Evolutionary conservation across 2,888 invertebrate genomes (phyloP), one percentile per base, ranked within the genome.

Genomic region (Caenorhabditis becei): DNA sequence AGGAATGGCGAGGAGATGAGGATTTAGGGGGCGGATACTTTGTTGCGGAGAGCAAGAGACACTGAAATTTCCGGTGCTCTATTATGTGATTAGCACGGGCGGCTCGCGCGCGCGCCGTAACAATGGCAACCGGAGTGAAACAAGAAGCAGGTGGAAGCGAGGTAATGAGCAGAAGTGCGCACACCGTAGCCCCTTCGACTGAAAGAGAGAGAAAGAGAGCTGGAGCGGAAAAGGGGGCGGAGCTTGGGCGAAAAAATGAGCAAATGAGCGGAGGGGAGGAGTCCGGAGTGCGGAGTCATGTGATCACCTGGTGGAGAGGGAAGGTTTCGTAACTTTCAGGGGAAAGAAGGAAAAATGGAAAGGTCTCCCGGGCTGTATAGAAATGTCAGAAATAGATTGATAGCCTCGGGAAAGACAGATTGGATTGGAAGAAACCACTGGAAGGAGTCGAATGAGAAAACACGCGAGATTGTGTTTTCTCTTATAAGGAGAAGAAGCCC

Each of bases 41-140:
- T 58, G 72, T 72, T 63, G 51, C 72, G 8, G 32, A 49, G 35
- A 24, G 41, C 35, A 35, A 41, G 74, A 66, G 74, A 74, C 65
- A 72, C 56, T 63, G 65, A 74, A 66, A 66, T 59, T 74, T 74
- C 65, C 74, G 74, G 65, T 56, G 71, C 44, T 53, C 62, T 63
- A 72, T 72, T 63, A 63, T 72, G 35, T 72, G 72, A 72, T 72
- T 63, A 72, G 47, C 20, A 32, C 18, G 20, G 67, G 16, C 37
- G 23, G 41, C 16, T 2, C 51, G 53, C 26, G 35, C 51, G 35
- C 59, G 51, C 44, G 58, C 66, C 59, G 74, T 74, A 47, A 74
- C 74, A 74, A 74, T 74, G 74, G 74, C 74, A 74, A 74, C 74
- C 59, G 65, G n/a, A 66, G 26, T 8, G 74, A 74, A 74, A 59